phyloP scores from a whole-genome alignment of 2,888 invertebrate species.

The Sesia apiformis region DNA sequence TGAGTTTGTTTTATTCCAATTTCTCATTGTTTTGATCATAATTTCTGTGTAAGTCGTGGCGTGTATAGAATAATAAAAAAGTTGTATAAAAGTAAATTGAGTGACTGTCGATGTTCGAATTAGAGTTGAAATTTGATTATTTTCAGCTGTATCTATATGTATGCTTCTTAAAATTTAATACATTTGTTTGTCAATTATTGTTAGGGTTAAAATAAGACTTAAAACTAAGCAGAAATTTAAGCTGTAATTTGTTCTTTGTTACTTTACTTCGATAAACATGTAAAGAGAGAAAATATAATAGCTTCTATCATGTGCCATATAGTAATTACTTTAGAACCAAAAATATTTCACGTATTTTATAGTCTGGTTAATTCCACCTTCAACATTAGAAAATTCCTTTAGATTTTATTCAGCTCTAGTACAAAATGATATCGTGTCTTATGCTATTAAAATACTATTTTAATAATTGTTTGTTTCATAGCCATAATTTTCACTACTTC shows the following conservation, averaged over 20 bases:
- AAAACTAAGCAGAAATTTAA: not conserved
- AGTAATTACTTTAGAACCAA: not conserved
- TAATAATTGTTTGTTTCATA: slow-evolving; percentile 6
- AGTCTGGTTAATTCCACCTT: not conserved
- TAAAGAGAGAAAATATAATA: no score
- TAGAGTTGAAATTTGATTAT: slow-evolving; percentile 37
- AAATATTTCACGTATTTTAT: not conserved
- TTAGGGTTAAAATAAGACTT: slow-evolving; percentile 31
- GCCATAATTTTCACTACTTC: slow-evolving; percentile 7
- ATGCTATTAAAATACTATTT: slow-evolving; percentile 20
- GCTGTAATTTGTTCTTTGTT: no score
- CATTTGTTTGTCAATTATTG: slow-evolving; percentile 47
- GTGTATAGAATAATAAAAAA: slow-evolving; percentile 41
- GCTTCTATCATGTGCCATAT: no score
- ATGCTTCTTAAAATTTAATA: slow-evolving; percentile 36
- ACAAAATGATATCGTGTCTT: slow-evolving; percentile 54
- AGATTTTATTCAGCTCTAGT: slow-evolving; percentile 35
- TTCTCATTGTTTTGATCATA: slow-evolving; percentile 13
- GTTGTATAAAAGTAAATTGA: slow-evolving; percentile 55
- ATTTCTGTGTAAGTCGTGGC: slow-evolving; percentile 41
- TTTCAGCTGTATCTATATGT: slow-evolving; percentile 49
- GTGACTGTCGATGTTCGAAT: slow-evolving; percentile 50
- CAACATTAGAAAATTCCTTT: not conserved
- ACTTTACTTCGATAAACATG: no score
- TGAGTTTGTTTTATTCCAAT: slow-evolving; percentile 30